Evolutionary conservation across 2,888 invertebrate species (phyloP), one percentile per base, ranked within the genome.

Genomic region (Labia minor): DNA sequence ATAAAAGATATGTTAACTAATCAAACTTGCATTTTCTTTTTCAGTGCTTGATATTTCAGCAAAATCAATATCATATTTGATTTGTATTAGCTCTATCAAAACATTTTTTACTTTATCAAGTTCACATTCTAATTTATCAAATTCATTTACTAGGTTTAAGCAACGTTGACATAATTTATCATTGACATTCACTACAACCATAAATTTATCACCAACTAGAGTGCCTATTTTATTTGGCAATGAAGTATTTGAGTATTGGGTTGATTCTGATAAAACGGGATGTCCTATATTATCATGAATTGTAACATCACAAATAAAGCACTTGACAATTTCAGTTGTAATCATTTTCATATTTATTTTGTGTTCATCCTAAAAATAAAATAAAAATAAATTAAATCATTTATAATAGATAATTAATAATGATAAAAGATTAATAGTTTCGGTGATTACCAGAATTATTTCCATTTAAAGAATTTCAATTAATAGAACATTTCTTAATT

Each of bases 81-180:
- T 64, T 49, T 68, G 67, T 18, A 71, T 49, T 64, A 63, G 67
- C 14, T 62, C 67, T 19, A 18, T 65, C n/a, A 71, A 26, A 18
- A 62, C 63, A 64, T 65, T 69, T 63, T 66, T 69, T 6, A 69
- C 67, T 16, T 49, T 63, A 11, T 33, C 33, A 19, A 68, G 37
- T 18, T 70, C 68, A 26, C 49, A 61, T 67, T 71, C 70, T 19
- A 71, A 61, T 66, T 71, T 70, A 66, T 70, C 71, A 11, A 71
- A 63, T n/a, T 66, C 64, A 37, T 70, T 71, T 37, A 71, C 19
- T 63, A 71, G 61, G 10, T 63, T 18, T 14, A 63, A 21, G 65
- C 71, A 71, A 14, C 68, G 67, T 19, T 18, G 19, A 66, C 71
- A 71, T n/a, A 71, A 21, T 3, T 68, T 61, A 66, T 71, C 71